Evolutionary conservation across 2,888 invertebrate species (phyloP).

Genomic region (Eurytoma adleriae): DNA sequence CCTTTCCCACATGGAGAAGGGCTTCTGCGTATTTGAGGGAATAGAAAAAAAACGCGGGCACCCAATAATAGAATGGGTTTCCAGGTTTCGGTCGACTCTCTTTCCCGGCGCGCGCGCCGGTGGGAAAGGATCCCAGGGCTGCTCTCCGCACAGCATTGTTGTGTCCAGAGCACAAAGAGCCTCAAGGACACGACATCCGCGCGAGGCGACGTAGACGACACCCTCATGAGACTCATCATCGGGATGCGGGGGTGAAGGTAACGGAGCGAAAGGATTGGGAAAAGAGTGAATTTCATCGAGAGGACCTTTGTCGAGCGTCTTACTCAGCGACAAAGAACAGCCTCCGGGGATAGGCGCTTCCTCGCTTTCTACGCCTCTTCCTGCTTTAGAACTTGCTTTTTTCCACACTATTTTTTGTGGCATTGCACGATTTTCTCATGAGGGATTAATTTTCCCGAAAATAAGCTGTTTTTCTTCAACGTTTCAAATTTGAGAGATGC

Average conservation of each 20-base stretch:
- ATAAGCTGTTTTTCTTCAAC: too few species aligned
- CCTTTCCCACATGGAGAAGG: constrained; percentile 49
- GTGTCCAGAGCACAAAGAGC: constrained; percentile 35
- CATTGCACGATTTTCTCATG: constrained; percentile 34
- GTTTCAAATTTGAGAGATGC: too few species aligned
- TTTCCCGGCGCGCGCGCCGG: constrained; percentile 63
- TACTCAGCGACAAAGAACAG: constrained; percentile 18
- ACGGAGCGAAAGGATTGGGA: constrained; percentile 56
- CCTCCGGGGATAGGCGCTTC: constrained; percentile 20
- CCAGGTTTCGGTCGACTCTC: constrained; percentile 65
- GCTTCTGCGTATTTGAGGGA: constrained; percentile 51
- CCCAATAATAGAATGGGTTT: constrained; percentile 70
- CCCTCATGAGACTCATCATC: neutral
- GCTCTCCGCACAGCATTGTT: neutral
- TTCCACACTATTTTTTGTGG: constrained; percentile 6
- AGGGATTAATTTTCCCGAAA: neutral
- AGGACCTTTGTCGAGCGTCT: neutral
- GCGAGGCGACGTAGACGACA: constrained; percentile 23
- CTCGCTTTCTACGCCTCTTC: constrained; percentile 8
- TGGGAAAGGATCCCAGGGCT: constrained; percentile 68
- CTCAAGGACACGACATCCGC: constrained; percentile 59
- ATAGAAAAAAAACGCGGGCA: constrained; percentile 62
- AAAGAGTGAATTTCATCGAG: constrained; percentile 47
- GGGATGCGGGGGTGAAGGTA: constrained; percentile 51
- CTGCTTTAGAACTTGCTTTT: constrained; percentile 4